Conservation (phyloP, 2,888 invertebrate species). For the Heterodera filipjevi region DNA sequence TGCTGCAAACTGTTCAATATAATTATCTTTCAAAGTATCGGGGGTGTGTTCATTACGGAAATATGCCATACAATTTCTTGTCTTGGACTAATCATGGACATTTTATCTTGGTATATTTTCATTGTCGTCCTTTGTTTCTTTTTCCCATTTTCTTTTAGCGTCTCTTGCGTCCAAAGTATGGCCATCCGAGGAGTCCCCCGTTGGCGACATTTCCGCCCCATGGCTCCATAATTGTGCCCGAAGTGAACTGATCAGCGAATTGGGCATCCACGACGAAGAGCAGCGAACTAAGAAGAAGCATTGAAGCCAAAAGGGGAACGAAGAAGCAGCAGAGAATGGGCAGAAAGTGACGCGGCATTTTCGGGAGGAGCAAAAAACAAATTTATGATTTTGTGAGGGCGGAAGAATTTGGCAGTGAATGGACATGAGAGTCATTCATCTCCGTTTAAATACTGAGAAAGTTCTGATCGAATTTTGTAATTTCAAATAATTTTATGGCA, state of each 20-base stretch:
- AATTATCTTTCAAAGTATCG: no score
- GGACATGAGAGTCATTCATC: not conserved
- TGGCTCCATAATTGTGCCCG: conserved; percentile 25
- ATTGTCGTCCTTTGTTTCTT: not conserved
- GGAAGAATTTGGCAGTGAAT: not conserved
- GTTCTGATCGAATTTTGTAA: not conserved
- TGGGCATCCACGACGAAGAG: not conserved
- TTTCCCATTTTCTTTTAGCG: not conserved
- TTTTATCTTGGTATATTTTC: not conserved
- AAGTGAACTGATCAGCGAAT: conserved; percentile 22
- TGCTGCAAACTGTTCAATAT: no score
- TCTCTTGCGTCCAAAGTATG: not conserved
- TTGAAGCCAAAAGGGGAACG: not conserved
- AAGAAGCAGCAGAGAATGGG: not conserved
- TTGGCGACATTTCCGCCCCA: conserved; percentile 18
- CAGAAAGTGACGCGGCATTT: not conserved
- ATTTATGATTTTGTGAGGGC: not conserved
- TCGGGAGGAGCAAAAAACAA: not conserved
- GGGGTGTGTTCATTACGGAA: no score
- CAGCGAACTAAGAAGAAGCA: not conserved
- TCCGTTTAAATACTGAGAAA: not conserved
- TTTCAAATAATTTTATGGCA: not conserved
- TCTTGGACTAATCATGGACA: no score
- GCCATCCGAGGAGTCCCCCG: not conserved
- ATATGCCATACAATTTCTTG: no score